Base-by-base conservation (phyloP, 2,888 invertebrate species). In the Rhagium mordax region DNA sequence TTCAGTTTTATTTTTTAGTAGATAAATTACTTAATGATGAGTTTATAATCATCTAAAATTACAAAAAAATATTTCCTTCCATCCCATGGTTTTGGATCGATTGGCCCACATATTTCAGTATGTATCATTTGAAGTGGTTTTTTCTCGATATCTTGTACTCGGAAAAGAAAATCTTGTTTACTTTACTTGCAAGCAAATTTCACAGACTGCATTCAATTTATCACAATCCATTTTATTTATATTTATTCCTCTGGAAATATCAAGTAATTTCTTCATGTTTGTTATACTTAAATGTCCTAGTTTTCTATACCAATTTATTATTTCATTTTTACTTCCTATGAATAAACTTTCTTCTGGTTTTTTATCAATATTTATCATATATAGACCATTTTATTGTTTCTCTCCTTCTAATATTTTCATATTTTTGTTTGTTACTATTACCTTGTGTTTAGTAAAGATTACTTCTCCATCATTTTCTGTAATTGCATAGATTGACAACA, bases 401-500 rank as follows among this genome's bases (percentile, higher is more conserved):
- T 55, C 48, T 67, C 72, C 78, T 72, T 76, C 29, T 24, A 79
- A 18, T 10, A 79, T 51, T 71, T 60, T 66, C 47, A 66, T 55
- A 27, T 74, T 55, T 62, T 77, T 60, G 53, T 81, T 76, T 13
- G 61, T 77, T 18, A 83, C 73, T 2, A 67, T 60, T 10, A 79
- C 82, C 15, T 48, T 64, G 47, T 82, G 27, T 57, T 72, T 76
- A 65, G 1, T 15, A 68, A 84, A 83, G 2, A 29, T 76, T 10
- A 84, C 80, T 18, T 78, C 73, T 59, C 79, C 81, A 6, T 74
- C 74, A 49, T 80, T 80, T 41, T 82, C 71, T 5, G 83, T 82
- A 48, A 83, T 78, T 16, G 74, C 70, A 47, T 78, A 77, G 13
- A 83, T 81, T 0, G 83, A 84, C 5, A 84, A 51, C 7, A 83